phyloP scores from a whole-genome alignment of 2,888 invertebrate genomes.

The Coenonympha glycerion region DNA sequence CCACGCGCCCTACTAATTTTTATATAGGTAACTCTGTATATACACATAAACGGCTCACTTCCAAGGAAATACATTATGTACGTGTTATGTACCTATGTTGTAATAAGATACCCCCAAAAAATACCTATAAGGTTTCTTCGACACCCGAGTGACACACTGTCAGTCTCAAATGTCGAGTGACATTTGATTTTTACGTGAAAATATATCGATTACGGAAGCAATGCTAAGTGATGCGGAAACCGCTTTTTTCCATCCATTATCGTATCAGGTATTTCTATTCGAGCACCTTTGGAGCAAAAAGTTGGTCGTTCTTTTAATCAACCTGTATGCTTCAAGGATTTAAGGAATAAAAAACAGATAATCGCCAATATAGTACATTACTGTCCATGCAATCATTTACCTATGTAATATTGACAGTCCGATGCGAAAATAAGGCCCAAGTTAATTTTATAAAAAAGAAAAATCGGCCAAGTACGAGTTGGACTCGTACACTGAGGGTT shows the following conservation, averaged over 20 bases:
- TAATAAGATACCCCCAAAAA: slow-evolving; percentile 20
- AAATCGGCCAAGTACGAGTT: no score
- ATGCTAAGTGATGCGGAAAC: slow-evolving; percentile 67
- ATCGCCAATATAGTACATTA: no score
- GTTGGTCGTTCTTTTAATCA: not conserved
- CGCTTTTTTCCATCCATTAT: slow-evolving; percentile 66
- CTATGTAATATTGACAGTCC: no score
- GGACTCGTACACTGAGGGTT: no score
- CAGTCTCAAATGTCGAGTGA: slow-evolving; percentile 50
- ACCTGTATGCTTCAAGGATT: no score
- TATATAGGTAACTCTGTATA: no score
- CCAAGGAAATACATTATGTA: not conserved
- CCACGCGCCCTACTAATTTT: no score
- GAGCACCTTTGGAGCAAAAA: slow-evolving; percentile 6
- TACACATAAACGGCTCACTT: no score
- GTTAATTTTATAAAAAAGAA: no score
- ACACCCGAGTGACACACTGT: slow-evolving; percentile 38
- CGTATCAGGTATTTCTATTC: slow-evolving; percentile 47
- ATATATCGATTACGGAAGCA: slow-evolving; percentile 72
- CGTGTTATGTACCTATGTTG: not conserved
- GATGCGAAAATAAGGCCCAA: no score
- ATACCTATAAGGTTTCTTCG: slow-evolving; percentile 42
- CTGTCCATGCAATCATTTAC: no score
- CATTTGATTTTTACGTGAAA: slow-evolving; percentile 61
- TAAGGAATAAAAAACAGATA: no score